These are phyloP conservation scores for Mus musculus DNA, from an alignment of 2,113 vertebrate species.

Conservation along the genomic window DNA sequence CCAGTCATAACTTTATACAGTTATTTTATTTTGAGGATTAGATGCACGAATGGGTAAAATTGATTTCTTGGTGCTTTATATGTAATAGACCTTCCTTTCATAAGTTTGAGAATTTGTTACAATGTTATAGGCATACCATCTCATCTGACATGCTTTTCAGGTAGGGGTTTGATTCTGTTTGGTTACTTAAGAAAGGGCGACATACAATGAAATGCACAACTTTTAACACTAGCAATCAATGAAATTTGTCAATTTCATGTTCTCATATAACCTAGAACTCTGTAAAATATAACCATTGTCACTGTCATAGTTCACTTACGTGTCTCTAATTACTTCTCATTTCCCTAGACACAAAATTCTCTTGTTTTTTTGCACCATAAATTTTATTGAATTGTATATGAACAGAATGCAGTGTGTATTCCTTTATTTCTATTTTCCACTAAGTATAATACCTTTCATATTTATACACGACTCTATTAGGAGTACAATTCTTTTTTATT, in stretches of 20 bases:
- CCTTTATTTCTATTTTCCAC: constrained; percentile 52
- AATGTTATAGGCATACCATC: constrained; percentile 3
- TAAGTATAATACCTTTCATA: constrained; percentile 17
- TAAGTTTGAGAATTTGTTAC: constrained; percentile 21
- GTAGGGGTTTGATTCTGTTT: neutral
- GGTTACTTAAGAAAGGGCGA: neutral
- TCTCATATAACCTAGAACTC: neutral
- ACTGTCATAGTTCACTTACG: neutral
- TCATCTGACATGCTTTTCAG: neutral
- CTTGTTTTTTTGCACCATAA: neutral
- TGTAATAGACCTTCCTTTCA: neutral
- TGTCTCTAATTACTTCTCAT: neutral
- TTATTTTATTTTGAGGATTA: constrained; percentile 51
- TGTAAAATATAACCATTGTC: neutral
- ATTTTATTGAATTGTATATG: constrained; percentile 1
- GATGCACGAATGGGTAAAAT: constrained; percentile 21
- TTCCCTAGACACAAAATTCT: neutral
- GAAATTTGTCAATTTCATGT: constrained; percentile 24
- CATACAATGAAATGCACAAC: neutral
- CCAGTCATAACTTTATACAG: neutral
- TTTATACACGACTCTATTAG: neutral
- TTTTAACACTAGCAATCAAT: constrained; percentile 15
- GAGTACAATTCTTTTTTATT: constrained; percentile 46
- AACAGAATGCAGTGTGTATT: neutral
- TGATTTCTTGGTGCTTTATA: neutral